Evolutionary conservation across 2,888 invertebrate genomes (phyloP).

Genomic region (Drosophila vallismaia): DNA sequence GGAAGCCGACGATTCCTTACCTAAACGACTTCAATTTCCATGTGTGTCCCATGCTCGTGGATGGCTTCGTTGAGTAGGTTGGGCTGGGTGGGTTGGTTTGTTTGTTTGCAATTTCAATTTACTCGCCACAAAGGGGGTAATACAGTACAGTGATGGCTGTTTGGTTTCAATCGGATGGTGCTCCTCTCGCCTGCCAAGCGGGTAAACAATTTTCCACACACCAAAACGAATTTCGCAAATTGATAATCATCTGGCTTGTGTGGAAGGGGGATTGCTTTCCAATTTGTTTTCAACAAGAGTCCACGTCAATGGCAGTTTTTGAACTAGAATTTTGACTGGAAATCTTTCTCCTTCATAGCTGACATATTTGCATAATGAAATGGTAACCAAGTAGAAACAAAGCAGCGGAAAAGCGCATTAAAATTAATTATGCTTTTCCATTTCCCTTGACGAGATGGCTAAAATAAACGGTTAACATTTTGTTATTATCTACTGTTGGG

Average conservation of each 20-base stretch:
- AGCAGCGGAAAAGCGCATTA: constrained; percentile 54
- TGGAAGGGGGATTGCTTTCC: constrained; percentile 13
- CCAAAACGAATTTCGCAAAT: constrained; percentile 60
- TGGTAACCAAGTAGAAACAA: constrained; percentile 25
- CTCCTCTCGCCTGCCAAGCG: constrained; percentile 31
- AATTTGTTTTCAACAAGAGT: constrained; percentile 6
- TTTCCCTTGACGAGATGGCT: constrained; percentile 19
- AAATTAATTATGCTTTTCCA: constrained; percentile 53
- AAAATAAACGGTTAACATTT: constrained; percentile 23
- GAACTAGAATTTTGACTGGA: constrained; percentile 22
- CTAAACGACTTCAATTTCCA: constrained; percentile 55
- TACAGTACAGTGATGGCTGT: background rate
- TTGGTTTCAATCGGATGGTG: background rate
- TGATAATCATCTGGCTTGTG: constrained; percentile 60
- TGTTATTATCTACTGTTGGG: constrained; percentile 59
- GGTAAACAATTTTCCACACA: constrained; percentile 49
- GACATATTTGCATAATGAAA: constrained; percentile 31
- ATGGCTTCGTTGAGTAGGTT: constrained; percentile 20
- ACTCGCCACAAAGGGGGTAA: constrained; percentile 23
- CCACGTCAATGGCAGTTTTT: constrained; percentile 10
- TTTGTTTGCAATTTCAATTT: constrained; percentile 61
- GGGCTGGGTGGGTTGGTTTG: constrained; percentile 16
- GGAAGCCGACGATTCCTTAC: constrained; percentile 46
- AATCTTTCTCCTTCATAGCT: constrained; percentile 7
- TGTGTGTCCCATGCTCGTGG: constrained; percentile 21